These are phyloP conservation scores for Galemys pyrenaicus DNA, from an alignment of 2,113 vertebrate species.

Conservation along the genomic window DNA sequence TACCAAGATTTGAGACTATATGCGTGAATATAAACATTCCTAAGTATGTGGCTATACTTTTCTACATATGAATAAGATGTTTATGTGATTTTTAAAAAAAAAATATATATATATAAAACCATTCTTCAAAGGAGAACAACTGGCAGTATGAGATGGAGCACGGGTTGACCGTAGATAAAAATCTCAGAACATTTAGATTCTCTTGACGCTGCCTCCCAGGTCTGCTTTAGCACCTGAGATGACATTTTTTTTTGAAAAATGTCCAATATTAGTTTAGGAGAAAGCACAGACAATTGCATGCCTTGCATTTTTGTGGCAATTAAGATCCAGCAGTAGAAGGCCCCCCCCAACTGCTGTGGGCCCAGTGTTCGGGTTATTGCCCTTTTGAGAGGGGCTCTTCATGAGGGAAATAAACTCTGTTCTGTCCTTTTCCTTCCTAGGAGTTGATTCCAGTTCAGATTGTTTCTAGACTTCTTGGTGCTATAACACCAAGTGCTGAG, in stretches of 20 bases:
- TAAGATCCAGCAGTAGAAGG: background rate
- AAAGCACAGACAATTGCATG: conserved; percentile 60
- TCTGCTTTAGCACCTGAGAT: background rate
- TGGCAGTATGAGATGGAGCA: background rate
- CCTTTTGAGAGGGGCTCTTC: background rate
- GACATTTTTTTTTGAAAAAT: background rate
- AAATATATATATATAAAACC: background rate
- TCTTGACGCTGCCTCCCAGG: background rate
- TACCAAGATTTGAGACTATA: background rate
- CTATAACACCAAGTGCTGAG: background rate
- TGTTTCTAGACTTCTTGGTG: background rate
- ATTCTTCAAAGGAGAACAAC: background rate
- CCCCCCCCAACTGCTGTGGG: fast-evolving
- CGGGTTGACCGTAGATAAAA: background rate
- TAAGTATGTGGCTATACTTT: background rate
- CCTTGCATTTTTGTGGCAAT: conserved; percentile 56
- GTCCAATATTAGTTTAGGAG: conserved; percentile 65
- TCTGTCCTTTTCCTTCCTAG: background rate
- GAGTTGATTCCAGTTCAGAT: background rate
- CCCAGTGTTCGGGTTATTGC: background rate
- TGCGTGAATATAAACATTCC: background rate
- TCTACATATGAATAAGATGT: background rate
- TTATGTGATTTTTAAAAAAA: background rate
- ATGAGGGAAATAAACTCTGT: background rate
- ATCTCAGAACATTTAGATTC: conserved; percentile 35